Base-by-base conservation (phyloP, 2,888 invertebrate species). In the Tetrapedia diversipes region DNA sequence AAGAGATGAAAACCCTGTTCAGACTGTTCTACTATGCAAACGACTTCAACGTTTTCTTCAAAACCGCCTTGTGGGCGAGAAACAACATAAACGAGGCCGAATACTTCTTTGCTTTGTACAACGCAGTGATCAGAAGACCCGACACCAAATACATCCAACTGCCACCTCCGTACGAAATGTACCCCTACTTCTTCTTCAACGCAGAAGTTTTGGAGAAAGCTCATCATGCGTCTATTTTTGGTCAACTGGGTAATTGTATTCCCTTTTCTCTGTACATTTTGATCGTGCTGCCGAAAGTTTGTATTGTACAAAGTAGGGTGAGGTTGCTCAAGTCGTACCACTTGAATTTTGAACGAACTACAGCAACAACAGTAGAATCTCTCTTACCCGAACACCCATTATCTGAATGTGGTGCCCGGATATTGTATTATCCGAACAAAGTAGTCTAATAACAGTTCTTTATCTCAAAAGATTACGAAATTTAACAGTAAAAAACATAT, bases 91-190 rank as follows among this genome's bases (percentile, higher is more conserved):
- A 93, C 80, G 92, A 92, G 71, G 91, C 88, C 2, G 92, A 94
- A 84, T 95, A 95, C 90, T 87, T 94, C 6, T 94, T 94, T 86
- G 93, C 95, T 4, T 92, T 94, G 87, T 94, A 94, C 86, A 93
- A 94, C 22, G 95, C 95, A 37, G 90, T 94, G 7, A 87, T 94
- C 34, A 94, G 94, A 83, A 94, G 95, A 72, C 87, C 92, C 0
- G 95, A 95, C 81, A 93, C 94, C 57, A 90, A 92, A 54, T 94
- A 93, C 67, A 90, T 95, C 19, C 93, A 94, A 29, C 88, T 95
- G 39, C 96, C 96, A 2, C 94, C 95, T 0, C 93, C 94, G 10
- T 96, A 95, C 84, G 96, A 96, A 92, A 91, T 95, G 57, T 93
- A 93, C 83, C 96, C 96, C 0, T 93, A 94, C 88, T 92, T 93